Evolutionary conservation across 2,797 vertebrate genomes (phyloP).

Genomic region (Chloroceryle amazona): DNA sequence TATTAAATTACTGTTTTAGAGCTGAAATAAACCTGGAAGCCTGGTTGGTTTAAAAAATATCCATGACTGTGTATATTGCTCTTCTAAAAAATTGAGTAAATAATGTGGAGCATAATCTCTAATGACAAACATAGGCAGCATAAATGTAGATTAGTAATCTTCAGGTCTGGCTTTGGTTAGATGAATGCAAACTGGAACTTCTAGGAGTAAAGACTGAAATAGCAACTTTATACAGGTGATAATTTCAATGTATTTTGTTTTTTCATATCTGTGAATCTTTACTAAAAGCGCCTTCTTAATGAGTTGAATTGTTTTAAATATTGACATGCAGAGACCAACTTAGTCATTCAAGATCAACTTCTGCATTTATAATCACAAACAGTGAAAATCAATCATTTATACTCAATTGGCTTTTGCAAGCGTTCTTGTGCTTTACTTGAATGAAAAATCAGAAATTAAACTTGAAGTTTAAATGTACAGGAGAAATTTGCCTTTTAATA

Average conservation of each 20-base stretch:
- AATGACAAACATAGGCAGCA: accelerated
- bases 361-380: neutral
- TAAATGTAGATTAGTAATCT: neutral
- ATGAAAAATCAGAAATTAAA: neutral
- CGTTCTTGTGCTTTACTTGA: neutral
- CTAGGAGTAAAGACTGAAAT: neutral
- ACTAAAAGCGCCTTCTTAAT: neutral
- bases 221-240: neutral
- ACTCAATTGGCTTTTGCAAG: neutral
- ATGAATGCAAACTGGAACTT: neutral
- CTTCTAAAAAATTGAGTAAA: neutral
- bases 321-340: neutral
- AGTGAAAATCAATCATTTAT: neutral
- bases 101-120: neutral
- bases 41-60: neutral
- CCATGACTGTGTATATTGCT: neutral
- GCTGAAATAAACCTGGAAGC: neutral
- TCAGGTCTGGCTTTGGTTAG: neutral
- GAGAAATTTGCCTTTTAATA: neutral
- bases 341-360: neutral
- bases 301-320: neutral
- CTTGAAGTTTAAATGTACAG: neutral
- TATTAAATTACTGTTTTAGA: neutral
- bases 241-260: neutral
- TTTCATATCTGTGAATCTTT: neutral